Evolutionary conservation across 2,888 invertebrate species (phyloP), one percentile per base, ranked within the genome.

Genomic region (Electrophaes corylata): DNA sequence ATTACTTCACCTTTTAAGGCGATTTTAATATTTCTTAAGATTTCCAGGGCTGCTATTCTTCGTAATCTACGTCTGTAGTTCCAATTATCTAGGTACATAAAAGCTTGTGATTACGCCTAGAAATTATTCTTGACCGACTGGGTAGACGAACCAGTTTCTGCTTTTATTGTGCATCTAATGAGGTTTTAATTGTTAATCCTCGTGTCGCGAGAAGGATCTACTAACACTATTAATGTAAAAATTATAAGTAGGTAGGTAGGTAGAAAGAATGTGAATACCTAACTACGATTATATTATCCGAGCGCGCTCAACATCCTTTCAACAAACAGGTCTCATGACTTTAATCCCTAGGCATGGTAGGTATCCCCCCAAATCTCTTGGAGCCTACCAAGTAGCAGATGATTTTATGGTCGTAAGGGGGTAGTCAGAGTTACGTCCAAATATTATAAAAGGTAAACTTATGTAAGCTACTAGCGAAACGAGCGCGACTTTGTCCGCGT

Each of bases 11-110:
- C 60, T 44, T 60, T 31, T 53, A 48, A 29, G 55, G 45, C 41
- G 26, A 43, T 64, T 58, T 46, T 48, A 43, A 50, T 41, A 52
- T 43, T 41, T 57, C 50, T 39, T 31, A 39, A 51, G 57, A 51
- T 48, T 46, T 48, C 55, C 40, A 48, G 31, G 29, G 19, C 35
- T 53, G 39, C 39, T 19, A 35, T 53, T 53, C 57, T 44, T 46
- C 18, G 46, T 14, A 26, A 41, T 12, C 44, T 46, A 35, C 41
- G 44, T 44, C 18, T 44, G 39, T 26, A 23, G 50, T 39, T 48
- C 26, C 45, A 31, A 49, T 50, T 40, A 55, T 50, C 40, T 33
- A n/a, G n/a, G n/a, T n/a, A 16, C 41, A 43, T 50, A 20, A 26
- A 43, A 46, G 52, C 31, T 29, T 35, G 39, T 39, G 20, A 45